A percentile compares a stretch with the other conserved stretches of the same genome.
phyloP scores from a whole-genome alignment of 2,797 vertebrate species.

The Microctenopoma steveboyesi region DNA sequence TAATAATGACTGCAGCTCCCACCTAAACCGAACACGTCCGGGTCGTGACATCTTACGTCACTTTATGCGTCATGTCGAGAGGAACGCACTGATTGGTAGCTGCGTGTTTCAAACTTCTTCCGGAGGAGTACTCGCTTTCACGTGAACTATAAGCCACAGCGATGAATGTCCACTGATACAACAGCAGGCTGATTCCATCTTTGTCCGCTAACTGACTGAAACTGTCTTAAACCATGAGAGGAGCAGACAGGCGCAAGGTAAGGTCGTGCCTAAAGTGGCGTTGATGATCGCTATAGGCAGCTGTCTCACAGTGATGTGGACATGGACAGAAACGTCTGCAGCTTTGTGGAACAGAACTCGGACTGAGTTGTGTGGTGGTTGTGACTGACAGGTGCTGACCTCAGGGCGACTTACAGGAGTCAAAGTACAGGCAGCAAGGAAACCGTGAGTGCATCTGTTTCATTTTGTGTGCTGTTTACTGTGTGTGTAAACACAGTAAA shows the following conservation, averaged over 20 bases:
- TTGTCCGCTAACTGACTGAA: not conserved
- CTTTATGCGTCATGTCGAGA: not conserved
- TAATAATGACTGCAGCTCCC: too few relatives aligned
- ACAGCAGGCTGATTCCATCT: not conserved
- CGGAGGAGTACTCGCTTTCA: conserved; percentile 4
- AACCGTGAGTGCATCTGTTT: conserved; percentile 74
- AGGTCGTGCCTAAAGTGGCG: too few relatives aligned
- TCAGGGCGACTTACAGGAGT: conserved; percentile 84
- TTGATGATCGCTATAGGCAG: too few relatives aligned
- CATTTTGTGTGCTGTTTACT: not conserved
- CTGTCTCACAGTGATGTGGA: too few relatives aligned
- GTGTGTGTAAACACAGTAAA: too few relatives aligned
- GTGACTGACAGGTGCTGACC: conserved; percentile 81
- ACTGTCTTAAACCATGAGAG: conserved; percentile 37
- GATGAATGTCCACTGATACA: accelerated
- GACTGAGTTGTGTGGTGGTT: not conserved
- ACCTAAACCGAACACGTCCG: too few relatives aligned
- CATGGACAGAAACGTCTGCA: too few relatives aligned
- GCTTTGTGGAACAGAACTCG: too few relatives aligned
- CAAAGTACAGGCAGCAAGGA: conserved; percentile 72
- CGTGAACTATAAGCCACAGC: too few relatives aligned
- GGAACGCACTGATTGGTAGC: conserved; percentile 28
- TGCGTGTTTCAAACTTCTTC: conserved; percentile 13
- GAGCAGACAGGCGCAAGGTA: conserved; percentile 50
- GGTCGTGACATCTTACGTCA: not conserved